Evolutionary conservation across 2,797 vertebrate species (phyloP).

Genomic region (Lacerta viridis): DNA sequence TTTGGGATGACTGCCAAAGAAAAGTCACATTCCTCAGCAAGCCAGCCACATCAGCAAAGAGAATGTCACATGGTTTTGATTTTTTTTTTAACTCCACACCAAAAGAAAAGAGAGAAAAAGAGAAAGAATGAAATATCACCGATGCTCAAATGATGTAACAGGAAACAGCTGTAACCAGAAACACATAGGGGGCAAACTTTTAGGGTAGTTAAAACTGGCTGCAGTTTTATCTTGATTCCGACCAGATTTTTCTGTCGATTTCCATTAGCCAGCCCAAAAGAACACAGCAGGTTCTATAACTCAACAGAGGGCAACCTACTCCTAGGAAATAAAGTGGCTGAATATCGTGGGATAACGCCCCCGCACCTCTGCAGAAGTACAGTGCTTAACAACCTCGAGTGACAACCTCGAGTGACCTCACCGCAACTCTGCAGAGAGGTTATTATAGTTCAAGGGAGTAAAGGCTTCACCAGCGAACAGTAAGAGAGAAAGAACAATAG

Average conservation of each 20-base stretch:
- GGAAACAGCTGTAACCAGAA: conserved; percentile 77
- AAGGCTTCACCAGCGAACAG: not conserved
- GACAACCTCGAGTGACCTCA: conserved; percentile 67
- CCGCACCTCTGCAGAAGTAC: conserved; percentile 27
- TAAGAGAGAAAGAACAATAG: not conserved
- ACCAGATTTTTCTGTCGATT: not conserved
- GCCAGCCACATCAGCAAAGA: conserved; percentile 77
- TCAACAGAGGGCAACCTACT: rapidly evolving
- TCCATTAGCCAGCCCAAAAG: not conserved
- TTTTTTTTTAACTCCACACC: conserved; percentile 60
- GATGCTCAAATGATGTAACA: conserved; percentile 61
- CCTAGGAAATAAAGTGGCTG: conserved; percentile 25
- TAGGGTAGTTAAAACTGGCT: not conserved
- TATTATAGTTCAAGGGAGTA: conserved; percentile 64
- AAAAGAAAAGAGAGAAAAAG: conserved; percentile 55
- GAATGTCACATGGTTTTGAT: conserved; percentile 74
- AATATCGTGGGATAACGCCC: not conserved
- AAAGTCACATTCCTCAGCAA: conserved; percentile 62
- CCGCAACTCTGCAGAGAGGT: conserved; percentile 44
- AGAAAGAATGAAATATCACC: not conserved
- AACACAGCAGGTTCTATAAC: rapidly evolving
- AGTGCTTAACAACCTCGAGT: conserved; percentile 48
- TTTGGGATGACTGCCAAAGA: conserved; percentile 67
- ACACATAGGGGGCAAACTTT: conserved; percentile 34
- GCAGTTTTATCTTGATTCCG: conserved; percentile 8